These are phyloP conservation scores for Bombus affinis DNA, from an alignment of 1,140 invertebrate species.

Conservation along the genomic window DNA sequence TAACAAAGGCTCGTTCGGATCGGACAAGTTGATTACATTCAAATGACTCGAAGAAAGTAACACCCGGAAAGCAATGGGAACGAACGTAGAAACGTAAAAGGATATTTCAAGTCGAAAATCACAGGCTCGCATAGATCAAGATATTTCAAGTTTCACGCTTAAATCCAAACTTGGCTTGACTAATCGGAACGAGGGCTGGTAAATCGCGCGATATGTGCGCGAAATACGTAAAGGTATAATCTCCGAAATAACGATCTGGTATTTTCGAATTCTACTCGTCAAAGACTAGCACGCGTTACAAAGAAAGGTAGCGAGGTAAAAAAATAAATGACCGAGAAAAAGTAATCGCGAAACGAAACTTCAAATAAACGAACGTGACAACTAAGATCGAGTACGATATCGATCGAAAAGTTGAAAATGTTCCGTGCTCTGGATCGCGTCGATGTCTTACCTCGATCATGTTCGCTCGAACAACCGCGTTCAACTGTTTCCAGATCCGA, in stretches of 20 bases:
- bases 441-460: constrained; percentile 76
- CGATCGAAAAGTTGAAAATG: too few relatives aligned
- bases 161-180: background rate
- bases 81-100: too few relatives aligned
- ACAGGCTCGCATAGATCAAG: background rate
- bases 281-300: too few relatives aligned
- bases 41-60: too few relatives aligned
- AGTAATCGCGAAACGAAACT: background rate
- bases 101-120: background rate
- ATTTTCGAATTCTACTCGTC: background rate
- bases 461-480: constrained; percentile 68
- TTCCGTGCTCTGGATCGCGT: background rate
- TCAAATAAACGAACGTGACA: background rate
- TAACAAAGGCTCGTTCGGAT: background rate
- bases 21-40: too few relatives aligned
- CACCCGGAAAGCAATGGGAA: too few relatives aligned
- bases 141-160: background rate
- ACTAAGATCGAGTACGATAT: background rate
- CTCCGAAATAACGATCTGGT: background rate
- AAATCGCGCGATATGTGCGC: background rate
- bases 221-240: fast-evolving
- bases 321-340: too few relatives aligned
- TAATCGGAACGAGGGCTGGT: background rate
- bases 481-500: constrained; percentile 69
- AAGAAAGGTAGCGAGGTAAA: too few relatives aligned